Conservation (phyloP, 2,113 vertebrate genomes). For the Nestor notabilis region DNA sequence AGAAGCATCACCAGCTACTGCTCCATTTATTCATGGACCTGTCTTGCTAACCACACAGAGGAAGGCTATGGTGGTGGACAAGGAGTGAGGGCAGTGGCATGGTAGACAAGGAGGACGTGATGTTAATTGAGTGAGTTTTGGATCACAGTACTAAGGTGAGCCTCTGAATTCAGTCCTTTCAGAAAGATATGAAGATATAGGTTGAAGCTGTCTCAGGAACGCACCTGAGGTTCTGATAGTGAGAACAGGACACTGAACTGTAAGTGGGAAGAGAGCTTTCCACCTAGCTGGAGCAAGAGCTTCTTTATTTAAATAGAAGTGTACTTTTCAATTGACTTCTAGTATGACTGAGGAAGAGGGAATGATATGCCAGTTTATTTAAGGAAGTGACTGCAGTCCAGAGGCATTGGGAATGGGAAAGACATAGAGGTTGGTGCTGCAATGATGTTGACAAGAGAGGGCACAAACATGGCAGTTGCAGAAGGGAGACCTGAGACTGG, state of each 20-base stretch:
- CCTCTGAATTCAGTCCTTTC: not conserved
- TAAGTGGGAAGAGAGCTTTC: not conserved
- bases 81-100: not conserved
- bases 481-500: not conserved
- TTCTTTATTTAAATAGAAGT: not conserved
- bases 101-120: not conserved
- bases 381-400: not conserved
- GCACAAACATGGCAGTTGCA: not conserved
- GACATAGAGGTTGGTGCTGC: not conserved
- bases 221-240: not conserved
- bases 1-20: not conserved
- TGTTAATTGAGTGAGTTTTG: not conserved
- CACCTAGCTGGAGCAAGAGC: not conserved
- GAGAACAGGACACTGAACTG: not conserved
- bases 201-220: not conserved
- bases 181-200: not conserved
- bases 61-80: accelerated
- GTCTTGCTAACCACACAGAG: not conserved
- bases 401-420: not conserved
- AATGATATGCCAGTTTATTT: not conserved
- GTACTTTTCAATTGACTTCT: not conserved
- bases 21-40: not conserved
- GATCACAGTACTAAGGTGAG: not conserved
- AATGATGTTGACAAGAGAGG: not conserved
- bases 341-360: not conserved